A percentile compares a stretch with the other conserved stretches of the same genome.
These are phyloP conservation scores for Litoditis marina DNA, from an alignment of 2,888 invertebrate genomes.

Conservation along the genomic window DNA sequence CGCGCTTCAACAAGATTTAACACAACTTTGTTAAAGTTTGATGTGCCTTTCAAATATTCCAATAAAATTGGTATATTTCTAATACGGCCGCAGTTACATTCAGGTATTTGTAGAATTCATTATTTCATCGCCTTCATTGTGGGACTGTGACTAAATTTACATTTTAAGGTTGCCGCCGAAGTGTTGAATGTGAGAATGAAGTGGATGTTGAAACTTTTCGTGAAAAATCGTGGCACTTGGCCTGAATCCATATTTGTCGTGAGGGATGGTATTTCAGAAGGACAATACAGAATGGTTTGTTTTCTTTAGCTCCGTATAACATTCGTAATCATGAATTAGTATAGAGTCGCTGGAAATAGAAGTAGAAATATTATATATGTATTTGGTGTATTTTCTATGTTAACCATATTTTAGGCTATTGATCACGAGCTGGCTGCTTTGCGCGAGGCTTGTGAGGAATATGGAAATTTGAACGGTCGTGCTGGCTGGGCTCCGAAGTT, in stretches of 20 bases:
- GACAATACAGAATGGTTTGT: constrained; percentile 32
- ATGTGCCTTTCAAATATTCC: no score
- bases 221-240: constrained; percentile 7
- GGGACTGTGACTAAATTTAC: no score
- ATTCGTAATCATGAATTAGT: not conserved
- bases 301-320: not conserved
- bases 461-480: not conserved
- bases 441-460: constrained; percentile 18
- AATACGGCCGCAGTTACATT: no score
- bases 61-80: no score
- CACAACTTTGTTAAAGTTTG: no score
- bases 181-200: constrained; percentile 21
- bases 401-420: constrained; percentile 14
- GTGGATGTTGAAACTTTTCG: constrained; percentile 25
- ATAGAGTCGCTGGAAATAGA: no score
- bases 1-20: no score
- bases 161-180: constrained; percentile 13
- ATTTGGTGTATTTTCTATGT: not conserved
- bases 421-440: constrained; percentile 23
- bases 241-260: constrained; percentile 27
- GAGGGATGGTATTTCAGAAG: constrained; percentile 40
- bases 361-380: not conserved
- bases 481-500: constrained; percentile 32
- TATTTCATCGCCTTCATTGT: no score
- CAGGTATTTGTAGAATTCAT: no score